Percentiles rank a stretch among this genome's conserved stretches.
phyloP scores from a whole-genome alignment of 1,140 invertebrate genomes.

The Megalopta genalis region DNA sequence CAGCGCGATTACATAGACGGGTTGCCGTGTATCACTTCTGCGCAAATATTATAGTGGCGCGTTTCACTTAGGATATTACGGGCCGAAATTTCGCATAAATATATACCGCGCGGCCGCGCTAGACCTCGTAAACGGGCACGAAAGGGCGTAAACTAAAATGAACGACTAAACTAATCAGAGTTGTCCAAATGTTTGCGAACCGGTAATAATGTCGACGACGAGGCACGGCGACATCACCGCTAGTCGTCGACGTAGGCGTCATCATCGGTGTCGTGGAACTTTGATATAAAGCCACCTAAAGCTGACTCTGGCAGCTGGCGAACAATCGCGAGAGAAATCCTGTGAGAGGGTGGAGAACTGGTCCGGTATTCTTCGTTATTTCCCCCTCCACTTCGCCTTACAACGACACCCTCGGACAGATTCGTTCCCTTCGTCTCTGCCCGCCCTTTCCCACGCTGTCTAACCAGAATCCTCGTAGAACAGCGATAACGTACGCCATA shows the following conservation, averaged over 20 bases:
- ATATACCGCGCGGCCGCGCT: neutral
- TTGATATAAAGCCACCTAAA: slow-evolving; percentile 65
- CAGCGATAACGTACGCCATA: neutral
- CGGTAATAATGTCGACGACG: slow-evolving; percentile 52
- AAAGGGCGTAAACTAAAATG: slow-evolving; percentile 58
- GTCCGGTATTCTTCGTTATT: slow-evolving; percentile 50
- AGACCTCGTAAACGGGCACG: neutral
- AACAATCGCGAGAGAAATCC: slow-evolving; percentile 60
- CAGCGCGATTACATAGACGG: no score
- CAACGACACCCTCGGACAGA: neutral
- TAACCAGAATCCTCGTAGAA: slow-evolving; percentile 16
- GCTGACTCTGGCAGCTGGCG: slow-evolving; percentile 62
- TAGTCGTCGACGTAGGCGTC: slow-evolving; percentile 39
- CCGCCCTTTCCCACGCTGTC: slow-evolving; percentile 12
- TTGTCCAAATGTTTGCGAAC: slow-evolving; percentile 68
- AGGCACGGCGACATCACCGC: slow-evolving; percentile 42
- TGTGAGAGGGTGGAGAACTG: slow-evolving; percentile 24
- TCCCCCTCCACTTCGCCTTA: neutral
- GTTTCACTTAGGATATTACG: neutral
- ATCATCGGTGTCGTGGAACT: slow-evolving; percentile 11
- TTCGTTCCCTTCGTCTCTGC: slow-evolving; percentile 2
- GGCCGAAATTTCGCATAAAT: neutral
- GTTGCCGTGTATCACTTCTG: no score
- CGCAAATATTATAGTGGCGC: no score
- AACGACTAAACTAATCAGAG: slow-evolving; percentile 69